Base-by-base conservation (phyloP, 2,113 vertebrate genomes). In the Tapirus terrestris region DNA sequence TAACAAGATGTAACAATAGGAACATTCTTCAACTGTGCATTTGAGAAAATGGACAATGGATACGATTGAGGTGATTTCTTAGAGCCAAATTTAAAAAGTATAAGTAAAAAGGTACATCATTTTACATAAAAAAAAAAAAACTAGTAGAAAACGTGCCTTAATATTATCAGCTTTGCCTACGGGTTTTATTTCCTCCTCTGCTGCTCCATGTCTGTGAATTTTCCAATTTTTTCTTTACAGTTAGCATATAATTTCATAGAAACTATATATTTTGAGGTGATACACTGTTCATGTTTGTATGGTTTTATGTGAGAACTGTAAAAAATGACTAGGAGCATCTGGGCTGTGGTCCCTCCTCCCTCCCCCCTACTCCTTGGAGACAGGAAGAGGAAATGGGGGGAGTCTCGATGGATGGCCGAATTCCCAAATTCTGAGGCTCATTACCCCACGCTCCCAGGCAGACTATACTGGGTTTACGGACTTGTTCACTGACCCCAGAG, bases 381-480 rank as follows among this genome's bases (percentile, higher is more conserved):
- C 72, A 87, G 89, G 77, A 96, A 96, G 84, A 76, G 87, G 88
- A 97, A 91, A 33, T n/a, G 33, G 48, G 0, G 3, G 39, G 67
- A 29, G 61, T 17, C 96, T 33, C 56, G 10, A 60, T 90, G 97
- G 10, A 60, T 90, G 97, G 33, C 6, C 25, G 23, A 93, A 13
- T 53, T 53, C 13, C 51, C 51, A 16, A 53, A 16, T 89, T 65
- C 96, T 70, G 6, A 0, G 36, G 51, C 94, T 60, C 72, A 63
- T 88, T 90, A 88, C 53, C 94, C 63, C 25, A 33, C 14, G 10
- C 70, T 72, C 70, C 72, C 10, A 91, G 63, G 68, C 83, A 61
- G 1, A 3, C 67, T 89, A 45, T 29, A 61, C 84, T 45, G 73
- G 93, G 67, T 95, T 98, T 89, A 96, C 60, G 83, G 98, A 82